Conservation (phyloP, 2,888 invertebrate species). For the Helicoverpa assulta region DNA sequence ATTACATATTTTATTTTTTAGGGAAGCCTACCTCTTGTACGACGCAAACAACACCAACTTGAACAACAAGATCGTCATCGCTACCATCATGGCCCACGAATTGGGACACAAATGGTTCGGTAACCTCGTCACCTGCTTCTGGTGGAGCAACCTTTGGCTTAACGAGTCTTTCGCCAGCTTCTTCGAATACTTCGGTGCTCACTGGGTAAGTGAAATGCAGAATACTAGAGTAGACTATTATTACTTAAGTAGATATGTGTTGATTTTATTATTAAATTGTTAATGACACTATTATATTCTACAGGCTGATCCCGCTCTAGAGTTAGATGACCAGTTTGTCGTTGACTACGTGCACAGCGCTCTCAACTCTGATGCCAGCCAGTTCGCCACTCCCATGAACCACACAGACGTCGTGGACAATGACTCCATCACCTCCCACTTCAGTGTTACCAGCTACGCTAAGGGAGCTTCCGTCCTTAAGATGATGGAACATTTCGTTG, state of each 20-base stretch:
- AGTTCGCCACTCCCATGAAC: conserved; percentile 79
- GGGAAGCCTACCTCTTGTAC: conserved; percentile 87
- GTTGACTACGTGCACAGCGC: conserved; percentile 92
- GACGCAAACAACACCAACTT: conserved; percentile 83
- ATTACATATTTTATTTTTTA: conserved; percentile 60
- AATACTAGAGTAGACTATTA: not conserved
- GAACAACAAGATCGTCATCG: conserved; percentile 87
- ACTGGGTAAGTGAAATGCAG: conserved; percentile 77
- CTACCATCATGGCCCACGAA: conserved; percentile 93
- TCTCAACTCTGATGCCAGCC: conserved; percentile 89
- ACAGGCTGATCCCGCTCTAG: conserved; percentile 80
- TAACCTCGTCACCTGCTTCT: conserved; percentile 93
- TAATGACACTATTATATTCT: not conserved
- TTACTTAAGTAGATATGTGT: not conserved
- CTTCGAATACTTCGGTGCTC: conserved; percentile 92
- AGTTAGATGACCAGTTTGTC: conserved; percentile 91
- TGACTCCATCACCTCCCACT: conserved; percentile 90
- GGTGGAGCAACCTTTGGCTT: conserved; percentile 94
- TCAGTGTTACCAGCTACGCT: conserved; percentile 92
- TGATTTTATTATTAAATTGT: not conserved
- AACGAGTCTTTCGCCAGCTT: conserved; percentile 93
- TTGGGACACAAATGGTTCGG: conserved; percentile 96
- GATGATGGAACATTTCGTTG: conserved; percentile 92
- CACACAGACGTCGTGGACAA: conserved; percentile 89
- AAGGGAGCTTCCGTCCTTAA: conserved; percentile 92